Conservation (phyloP, 2,113 vertebrate species). For the Notiomystis cincta region DNA sequence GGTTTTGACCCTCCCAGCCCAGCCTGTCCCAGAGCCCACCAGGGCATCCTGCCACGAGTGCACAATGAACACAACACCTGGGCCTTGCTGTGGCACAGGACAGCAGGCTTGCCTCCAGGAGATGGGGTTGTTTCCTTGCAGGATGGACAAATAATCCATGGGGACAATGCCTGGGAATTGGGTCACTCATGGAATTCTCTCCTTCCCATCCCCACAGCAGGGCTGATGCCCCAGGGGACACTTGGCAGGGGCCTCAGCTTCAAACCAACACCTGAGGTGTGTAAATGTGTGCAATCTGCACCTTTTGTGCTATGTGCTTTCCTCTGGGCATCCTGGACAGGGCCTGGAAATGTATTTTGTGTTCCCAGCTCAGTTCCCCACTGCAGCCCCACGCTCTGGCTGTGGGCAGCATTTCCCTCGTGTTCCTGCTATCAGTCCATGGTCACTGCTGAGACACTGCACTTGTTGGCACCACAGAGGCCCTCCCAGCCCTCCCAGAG, state of each 20-base stretch:
- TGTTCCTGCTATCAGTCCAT: accelerated
- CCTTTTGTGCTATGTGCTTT: not conserved
- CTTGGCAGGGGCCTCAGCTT: not conserved
- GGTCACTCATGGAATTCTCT: not conserved
- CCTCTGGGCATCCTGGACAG: not conserved
- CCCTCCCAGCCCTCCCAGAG: not conserved
- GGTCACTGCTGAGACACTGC: not conserved
- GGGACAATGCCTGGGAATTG: not conserved
- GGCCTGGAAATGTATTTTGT: not conserved
- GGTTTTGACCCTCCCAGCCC: not conserved
- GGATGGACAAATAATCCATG: not conserved
- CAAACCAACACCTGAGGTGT: not conserved
- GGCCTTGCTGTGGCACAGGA: not conserved
- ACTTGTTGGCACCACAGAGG: not conserved
- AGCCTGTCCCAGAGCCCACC: not conserved
- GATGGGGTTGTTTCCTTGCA: not conserved
- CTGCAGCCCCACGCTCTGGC: not conserved
- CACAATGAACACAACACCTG: not conserved
- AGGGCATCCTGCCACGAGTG: not conserved
- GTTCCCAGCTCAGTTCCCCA: not conserved
- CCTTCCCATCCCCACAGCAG: not conserved
- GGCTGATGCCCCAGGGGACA: not conserved
- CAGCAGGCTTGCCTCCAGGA: not conserved
- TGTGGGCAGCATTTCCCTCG: not conserved
- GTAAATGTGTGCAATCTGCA: not conserved